Evolutionary conservation across 2,113 vertebrate genomes (phyloP).

Genomic region (Illadopsis cleaveri): DNA sequence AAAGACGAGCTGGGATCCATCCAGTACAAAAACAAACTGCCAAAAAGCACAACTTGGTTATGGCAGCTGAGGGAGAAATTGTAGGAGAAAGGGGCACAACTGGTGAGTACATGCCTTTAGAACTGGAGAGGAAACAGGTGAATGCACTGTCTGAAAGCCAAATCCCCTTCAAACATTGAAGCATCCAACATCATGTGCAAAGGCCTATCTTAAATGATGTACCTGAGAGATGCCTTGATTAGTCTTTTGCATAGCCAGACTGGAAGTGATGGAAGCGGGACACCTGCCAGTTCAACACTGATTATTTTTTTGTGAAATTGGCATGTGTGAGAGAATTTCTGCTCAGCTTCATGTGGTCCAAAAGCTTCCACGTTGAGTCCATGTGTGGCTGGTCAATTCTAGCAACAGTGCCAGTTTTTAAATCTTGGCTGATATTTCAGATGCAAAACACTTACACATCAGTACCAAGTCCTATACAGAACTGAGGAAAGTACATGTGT

Average conservation of each 20-base stretch:
- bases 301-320: background rate
- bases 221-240: background rate
- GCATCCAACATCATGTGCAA: background rate
- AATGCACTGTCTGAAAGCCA: background rate
- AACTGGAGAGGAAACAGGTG: background rate
- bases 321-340: background rate
- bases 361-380: background rate
- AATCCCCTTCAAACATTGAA: background rate
- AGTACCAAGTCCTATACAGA: background rate
- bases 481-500: background rate
- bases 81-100: background rate
- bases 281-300: background rate
- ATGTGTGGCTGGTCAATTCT: background rate
- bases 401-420: background rate
- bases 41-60: background rate
- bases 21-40: background rate
- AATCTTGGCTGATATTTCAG: background rate
- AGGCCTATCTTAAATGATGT: background rate
- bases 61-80: background rate
- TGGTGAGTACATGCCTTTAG: background rate
- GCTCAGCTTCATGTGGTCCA: background rate
- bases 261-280: background rate
- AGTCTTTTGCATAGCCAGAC: background rate
- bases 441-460: background rate
- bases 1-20: background rate